Conservation (phyloP, 2,797 vertebrate genomes). For the Scyliorhinus canicula region DNA sequence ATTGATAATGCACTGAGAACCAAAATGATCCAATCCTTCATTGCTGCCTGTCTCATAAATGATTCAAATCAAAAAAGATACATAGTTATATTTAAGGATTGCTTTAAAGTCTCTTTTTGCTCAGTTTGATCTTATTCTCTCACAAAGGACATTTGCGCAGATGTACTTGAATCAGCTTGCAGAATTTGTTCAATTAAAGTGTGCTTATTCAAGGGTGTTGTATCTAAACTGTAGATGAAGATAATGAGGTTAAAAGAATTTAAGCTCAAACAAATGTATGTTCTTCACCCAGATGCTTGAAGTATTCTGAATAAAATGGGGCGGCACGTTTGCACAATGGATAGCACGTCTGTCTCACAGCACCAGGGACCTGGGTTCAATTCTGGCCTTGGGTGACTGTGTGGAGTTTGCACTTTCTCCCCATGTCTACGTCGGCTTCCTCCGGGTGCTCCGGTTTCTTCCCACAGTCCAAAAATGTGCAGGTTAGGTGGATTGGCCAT, state of each 20-base stretch:
- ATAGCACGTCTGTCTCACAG: too few species aligned
- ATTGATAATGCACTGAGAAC: background rate
- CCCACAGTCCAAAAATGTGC: too few species aligned
- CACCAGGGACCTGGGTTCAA: too few species aligned
- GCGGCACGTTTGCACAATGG: too few species aligned
- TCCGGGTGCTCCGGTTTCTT: too few species aligned
- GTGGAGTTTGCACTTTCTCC: too few species aligned
- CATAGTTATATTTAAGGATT: background rate
- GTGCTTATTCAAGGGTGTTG: background rate
- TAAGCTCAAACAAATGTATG: background rate
- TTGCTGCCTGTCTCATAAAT: background rate
- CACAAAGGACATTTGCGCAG: background rate
- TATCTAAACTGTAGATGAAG: background rate
- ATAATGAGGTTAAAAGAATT: background rate
- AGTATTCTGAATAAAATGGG: background rate
- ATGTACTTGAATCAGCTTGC: background rate
- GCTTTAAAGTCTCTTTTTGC: background rate
- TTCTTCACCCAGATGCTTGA: background rate
- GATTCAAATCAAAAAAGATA: background rate
- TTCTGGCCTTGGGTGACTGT: too few species aligned
- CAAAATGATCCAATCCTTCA: background rate
- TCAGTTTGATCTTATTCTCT: background rate
- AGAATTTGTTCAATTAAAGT: background rate
- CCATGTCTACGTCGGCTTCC: too few species aligned
- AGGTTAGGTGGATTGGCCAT: too few species aligned